Conservation (phyloP, 2,888 invertebrate genomes). For the Leptura quadrifasciata region DNA sequence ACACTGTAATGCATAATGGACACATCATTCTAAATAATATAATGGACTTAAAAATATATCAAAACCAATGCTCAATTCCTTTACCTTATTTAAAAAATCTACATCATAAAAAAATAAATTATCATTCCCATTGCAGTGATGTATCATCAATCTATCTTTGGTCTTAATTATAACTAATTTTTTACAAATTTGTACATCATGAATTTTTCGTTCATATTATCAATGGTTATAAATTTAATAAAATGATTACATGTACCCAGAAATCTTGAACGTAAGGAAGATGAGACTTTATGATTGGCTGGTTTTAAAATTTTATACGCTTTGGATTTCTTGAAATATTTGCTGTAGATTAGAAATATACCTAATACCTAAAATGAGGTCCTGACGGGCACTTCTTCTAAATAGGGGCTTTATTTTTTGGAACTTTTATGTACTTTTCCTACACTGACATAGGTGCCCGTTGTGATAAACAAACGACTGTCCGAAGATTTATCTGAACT, state of each 20-base stretch:
- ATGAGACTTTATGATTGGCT: too few relatives aligned
- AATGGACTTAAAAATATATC: conserved; percentile 8
- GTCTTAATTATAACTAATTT: conserved; percentile 39
- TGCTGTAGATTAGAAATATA: too few relatives aligned
- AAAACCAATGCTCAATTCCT: conserved; percentile 31
- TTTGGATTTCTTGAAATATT: too few relatives aligned
- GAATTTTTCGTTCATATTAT: conserved; percentile 3
- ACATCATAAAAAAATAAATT: conserved; percentile 45
- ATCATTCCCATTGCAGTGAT: conserved; percentile 17
- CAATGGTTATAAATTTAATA: background rate
- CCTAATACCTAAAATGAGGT: too few relatives aligned
- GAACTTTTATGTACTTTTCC: too few relatives aligned
- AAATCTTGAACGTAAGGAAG: background rate
- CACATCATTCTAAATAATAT: background rate
- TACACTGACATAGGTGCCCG: too few relatives aligned
- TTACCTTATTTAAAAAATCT: conserved; percentile 41
- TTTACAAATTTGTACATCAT: conserved; percentile 34
- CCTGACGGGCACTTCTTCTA: too few relatives aligned
- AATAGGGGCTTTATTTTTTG: too few relatives aligned
- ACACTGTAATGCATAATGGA: background rate
- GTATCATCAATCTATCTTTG: conserved; percentile 32
- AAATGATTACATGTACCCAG: background rate
- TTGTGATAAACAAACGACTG: too few relatives aligned
- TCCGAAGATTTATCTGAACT: too few relatives aligned
- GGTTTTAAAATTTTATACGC: too few relatives aligned